Evolutionary conservation across 2,797 vertebrate species (phyloP), one percentile per base, ranked within the genome.

Genomic region (Falco novaeseelandiae): DNA sequence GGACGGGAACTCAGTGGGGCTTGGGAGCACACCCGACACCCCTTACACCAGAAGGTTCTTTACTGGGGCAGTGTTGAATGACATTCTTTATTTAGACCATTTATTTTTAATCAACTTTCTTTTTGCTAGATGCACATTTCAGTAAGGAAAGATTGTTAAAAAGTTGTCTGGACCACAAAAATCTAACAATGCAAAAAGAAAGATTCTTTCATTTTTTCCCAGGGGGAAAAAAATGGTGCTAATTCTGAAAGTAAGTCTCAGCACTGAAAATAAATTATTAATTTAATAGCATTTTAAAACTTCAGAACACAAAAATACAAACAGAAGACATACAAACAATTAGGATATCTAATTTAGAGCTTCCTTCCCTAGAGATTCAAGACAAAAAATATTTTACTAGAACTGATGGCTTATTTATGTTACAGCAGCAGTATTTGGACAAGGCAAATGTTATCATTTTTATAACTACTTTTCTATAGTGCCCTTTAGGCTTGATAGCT

Each of bases 401-500:
- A 83, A 89, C 87, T 85, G 95, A 93, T 70, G 83, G 84, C 46
- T 92, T 93, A 96, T 96, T 97, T 85, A 93, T 51, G 65, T 93
- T 63, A 88, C 49, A 94, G 95, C 83, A 95, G 89, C 89, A 83
- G 49, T 82, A 83, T 89, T 91, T 92, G 94, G 93, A 95, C 94
- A 97, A 90, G 89, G 77, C 88, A 83, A 90, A 70, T 30, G 6
- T 95, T 95, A 90, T 94, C 90, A 59, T 94, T 94, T 95, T 96
- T 96, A 95, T 92, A 96, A 79, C 95, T 93, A 54, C 95, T 96
- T 95, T 96, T 95, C 95, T 91, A 88, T 10, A 55, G 76, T 57
- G 90, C 94, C 97, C 97, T 97, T 97, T 81, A 61, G 95, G 95
- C 91, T 91, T 72, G 73, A 95, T 55, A 94, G 94, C 95, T 98